These are phyloP conservation scores for Ophthalmolycus amberensis DNA, from an alignment of 2,113 vertebrate genomes.

Conservation along the genomic window DNA sequence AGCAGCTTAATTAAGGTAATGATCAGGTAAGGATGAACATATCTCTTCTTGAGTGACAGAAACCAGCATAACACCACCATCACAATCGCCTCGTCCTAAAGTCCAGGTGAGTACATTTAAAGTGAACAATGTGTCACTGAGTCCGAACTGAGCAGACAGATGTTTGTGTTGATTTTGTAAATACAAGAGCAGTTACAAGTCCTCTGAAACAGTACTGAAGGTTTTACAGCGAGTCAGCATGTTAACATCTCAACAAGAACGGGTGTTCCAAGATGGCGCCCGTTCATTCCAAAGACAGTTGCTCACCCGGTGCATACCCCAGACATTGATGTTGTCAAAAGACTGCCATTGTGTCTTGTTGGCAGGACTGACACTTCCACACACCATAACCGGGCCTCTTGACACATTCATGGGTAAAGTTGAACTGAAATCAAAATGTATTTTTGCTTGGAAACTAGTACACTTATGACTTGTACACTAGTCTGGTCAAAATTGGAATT, in stretches of 20 bases:
- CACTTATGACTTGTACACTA: not conserved
- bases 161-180: conserved; percentile 7
- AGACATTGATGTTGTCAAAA: conserved; percentile 2
- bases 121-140: conserved; percentile 53
- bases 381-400: not conserved
- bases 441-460: not conserved
- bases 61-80: conserved; percentile 37
- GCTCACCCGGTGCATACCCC: not conserved
- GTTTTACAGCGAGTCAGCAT: conserved; percentile 44
- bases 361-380: not conserved
- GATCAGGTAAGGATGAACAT: conserved; percentile 11
- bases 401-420: not conserved
- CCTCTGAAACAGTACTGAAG: conserved; percentile 48
- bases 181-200: conserved; percentile 54
- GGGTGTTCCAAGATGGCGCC: conserved; percentile 10
- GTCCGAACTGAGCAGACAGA: conserved; percentile 24
- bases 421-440: not conserved
- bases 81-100: conserved; percentile 44
- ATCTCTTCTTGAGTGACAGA: conserved; percentile 34
- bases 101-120: conserved; percentile 30
- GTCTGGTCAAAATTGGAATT: not conserved
- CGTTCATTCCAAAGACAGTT: not conserved
- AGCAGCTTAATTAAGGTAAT: conserved; percentile 23
- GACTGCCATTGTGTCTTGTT: conserved; percentile 4
- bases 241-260: conserved; percentile 12